Evolutionary conservation across 2,797 vertebrate genomes (phyloP), one percentile per base, ranked within the genome.

Genomic region (Gobio occitaniae): DNA sequence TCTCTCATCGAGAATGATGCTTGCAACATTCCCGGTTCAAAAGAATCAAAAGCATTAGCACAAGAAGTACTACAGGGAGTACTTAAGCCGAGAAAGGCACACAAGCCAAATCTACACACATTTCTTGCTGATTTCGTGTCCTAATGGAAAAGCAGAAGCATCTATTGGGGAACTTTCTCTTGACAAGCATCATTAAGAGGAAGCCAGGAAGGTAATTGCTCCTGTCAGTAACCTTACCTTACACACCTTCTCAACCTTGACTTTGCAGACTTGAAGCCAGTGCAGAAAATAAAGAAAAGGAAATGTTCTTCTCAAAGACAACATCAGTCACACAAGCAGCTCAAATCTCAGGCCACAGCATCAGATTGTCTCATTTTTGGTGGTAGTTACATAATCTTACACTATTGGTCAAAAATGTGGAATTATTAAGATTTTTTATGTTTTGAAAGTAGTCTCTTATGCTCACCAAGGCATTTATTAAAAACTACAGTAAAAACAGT

Each of bases 191-290:
- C 83, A 84, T 68, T 80, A 50, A 29, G 65, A 56, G 19, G 19
- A 44, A 44, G 41, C 41, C 41, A 44, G 41, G 41, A 69, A 75
- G 82, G 36, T 36, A 47, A 75, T 41, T 70, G 72, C 72, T 78
- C 79, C 50, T 69, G 19, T 69, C 59, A 59, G 36, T 78, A 82
- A 79, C 59, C 84, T 85, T 86, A 84, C 87, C 77, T 88, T 52
- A 36, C 38, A 66, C 17, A 75, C 12, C 54, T 2, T 63, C 84
- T 83, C 76, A 82, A 78, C 70, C 69, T 80, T 86, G 38, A 83
- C 70, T 75, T 44, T 59, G 36, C 75, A 74, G 87, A 70, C 61
- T 63, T 84, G 86, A 69, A 79, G 68, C 63, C 74, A 66, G 70
- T 48, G 47, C 69, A 75, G 76, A 86, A 56, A 83, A 79, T 16